Percentiles rank a stretch among this genome's conserved stretches.
These are phyloP conservation scores for Carterocephalus palaemon DNA, from an alignment of 2,888 invertebrate genomes.

Conservation along the genomic window DNA sequence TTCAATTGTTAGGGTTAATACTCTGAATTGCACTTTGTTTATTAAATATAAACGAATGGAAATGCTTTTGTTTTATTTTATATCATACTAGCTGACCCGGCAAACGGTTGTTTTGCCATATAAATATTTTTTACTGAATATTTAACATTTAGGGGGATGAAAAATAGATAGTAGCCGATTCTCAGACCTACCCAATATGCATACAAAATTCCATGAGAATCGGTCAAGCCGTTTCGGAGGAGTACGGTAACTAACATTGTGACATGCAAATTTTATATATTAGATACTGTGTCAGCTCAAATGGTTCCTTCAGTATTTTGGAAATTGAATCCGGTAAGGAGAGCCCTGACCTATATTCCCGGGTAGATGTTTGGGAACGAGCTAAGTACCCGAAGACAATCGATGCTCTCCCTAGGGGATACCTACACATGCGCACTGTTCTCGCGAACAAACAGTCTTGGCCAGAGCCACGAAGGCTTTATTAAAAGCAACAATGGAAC, in stretches of 20 bases:
- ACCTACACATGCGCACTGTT: constrained; percentile 67
- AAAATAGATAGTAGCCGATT: no score
- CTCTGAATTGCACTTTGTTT: constrained; percentile 80
- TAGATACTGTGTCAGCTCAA: no score
- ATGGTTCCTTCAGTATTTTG: constrained; percentile 22
- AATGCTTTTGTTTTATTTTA: constrained; percentile 48
- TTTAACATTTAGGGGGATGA: no score
- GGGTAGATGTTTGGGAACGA: constrained; percentile 40
- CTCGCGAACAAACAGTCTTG: constrained; percentile 17
- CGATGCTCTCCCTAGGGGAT: constrained; percentile 74
- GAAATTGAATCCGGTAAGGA: constrained; percentile 29
- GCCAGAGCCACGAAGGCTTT: constrained; percentile 21
- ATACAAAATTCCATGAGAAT: no score
- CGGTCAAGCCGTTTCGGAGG: no score
- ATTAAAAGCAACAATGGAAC: no score
- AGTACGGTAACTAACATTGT: no score
- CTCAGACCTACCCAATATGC: no score
- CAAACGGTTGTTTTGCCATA: no score
- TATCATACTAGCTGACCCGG: no score
- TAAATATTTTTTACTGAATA: no score
- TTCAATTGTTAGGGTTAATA: constrained; percentile 78
- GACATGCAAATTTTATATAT: no score
- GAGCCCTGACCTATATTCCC: constrained; percentile 65
- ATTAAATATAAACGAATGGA: constrained; percentile 80
- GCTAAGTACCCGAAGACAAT: constrained; percentile 58